Evolutionary conservation across 2,113 vertebrate genomes (phyloP), one percentile per base, ranked within the genome.

Genomic region (Ramphastos sulfuratus): DNA sequence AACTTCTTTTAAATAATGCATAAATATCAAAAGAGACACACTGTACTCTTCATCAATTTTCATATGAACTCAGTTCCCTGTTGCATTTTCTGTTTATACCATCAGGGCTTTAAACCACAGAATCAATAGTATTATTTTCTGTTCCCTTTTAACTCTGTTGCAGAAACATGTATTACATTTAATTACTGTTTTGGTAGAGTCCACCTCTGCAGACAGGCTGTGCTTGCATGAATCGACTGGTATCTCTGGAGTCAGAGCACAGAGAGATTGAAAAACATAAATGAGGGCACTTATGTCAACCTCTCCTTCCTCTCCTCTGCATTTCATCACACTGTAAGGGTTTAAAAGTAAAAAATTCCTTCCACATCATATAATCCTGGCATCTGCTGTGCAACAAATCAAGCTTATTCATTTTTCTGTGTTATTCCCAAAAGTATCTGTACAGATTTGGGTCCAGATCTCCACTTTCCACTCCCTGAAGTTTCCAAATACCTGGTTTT

Each of bases 401-500:
- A 81, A 89, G 82, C 87, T 96, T 56, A 33, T 92, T 96, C 85
- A 39, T 92, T 97, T 93, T 91, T 86, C 74, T 84, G 89, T 95
- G 96, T 94, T 94, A 94, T 92, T 96, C 96, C 97, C 96, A 63
- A 95, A 97, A 96, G 96, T 97, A 96, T 94, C 92, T 69, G 61
- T 77, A 91, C 33, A n/a, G 90, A 96, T 94, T 93, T 23, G 4
- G 82, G 76, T 89, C 94, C 61, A 95, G 73, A 94, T 92, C 92
- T 94, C 85, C 82, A 95, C 88, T 96, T 97, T 94, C 74, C 60
- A 76, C 91, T 89, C 95, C 76, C 91, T 77, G 37, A 79, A 90
- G 80, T 74, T 95, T 95, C 87, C 74, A 69, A 93, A 81, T 66
- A 92, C 80, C 94, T 81, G 65, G 58, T 96, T 95, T 89, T 92